Evolutionary conservation across 2,113 vertebrate species (phyloP).

Genomic region (Nothoprocta perdicaria): DNA sequence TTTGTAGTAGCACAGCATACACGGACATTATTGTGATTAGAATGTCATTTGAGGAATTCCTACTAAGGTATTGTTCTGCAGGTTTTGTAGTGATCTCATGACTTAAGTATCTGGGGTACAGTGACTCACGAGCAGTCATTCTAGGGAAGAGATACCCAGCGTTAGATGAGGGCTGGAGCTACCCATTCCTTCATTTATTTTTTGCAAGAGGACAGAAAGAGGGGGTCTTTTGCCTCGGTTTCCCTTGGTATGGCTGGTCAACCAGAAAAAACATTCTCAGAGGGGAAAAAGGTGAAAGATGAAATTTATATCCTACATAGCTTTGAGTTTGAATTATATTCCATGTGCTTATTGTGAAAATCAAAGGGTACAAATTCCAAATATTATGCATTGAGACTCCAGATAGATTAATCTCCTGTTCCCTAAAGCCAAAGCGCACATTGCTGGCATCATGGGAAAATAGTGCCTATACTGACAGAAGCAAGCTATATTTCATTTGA

Average conservation of each 20-base stretch:
- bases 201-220: not conserved
- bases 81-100: not conserved
- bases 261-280: not conserved
- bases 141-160: not conserved
- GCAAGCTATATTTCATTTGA: slow-evolving; percentile 8
- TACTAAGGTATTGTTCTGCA: not conserved
- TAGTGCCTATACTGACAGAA: accelerated
- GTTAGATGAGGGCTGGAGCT: not conserved
- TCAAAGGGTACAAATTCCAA: not conserved
- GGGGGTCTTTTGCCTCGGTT: not conserved
- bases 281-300: slow-evolving; percentile 18
- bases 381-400: not conserved
- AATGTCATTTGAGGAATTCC: not conserved
- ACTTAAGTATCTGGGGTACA: accelerated
- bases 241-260: accelerated
- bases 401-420: not conserved
- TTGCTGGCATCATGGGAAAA: not conserved
- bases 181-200: not conserved
- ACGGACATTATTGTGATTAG: not conserved
- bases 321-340: not conserved
- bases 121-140: accelerated
- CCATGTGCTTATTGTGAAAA: not conserved
- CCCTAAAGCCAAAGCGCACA: not conserved
- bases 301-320: not conserved
- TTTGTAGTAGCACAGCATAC: not conserved